Conservation (phyloP, 2,113 vertebrate species). For the Onychostoma macrolepis region DNA sequence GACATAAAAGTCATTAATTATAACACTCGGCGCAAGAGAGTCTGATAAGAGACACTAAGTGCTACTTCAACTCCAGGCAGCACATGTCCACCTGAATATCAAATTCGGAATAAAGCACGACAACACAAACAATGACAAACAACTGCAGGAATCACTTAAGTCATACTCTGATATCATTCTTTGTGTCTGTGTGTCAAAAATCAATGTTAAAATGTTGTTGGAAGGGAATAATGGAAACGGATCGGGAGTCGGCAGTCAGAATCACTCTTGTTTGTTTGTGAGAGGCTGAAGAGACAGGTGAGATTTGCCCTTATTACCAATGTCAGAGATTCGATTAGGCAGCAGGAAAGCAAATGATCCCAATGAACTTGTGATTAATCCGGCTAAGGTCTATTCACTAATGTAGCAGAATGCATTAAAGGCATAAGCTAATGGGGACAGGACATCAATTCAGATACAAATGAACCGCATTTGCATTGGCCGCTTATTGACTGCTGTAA, state of each 20-base stretch:
- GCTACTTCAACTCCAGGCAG: constrained; percentile 44
- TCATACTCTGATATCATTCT: constrained; percentile 43
- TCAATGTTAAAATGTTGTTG: constrained; percentile 55
- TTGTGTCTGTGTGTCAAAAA: constrained; percentile 45
- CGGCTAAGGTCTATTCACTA: constrained; percentile 91
- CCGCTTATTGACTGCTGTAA: constrained; percentile 94
- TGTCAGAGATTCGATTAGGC: constrained; percentile 89
- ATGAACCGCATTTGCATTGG: constrained; percentile 96
- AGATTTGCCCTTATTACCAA: constrained; percentile 91
- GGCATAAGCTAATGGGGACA: constrained; percentile 99
- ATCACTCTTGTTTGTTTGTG: constrained; percentile 77
- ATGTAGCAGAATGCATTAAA: constrained; percentile 98
- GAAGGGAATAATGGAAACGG: constrained; percentile 60
- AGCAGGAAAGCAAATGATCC: constrained; percentile 89
- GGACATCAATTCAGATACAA: constrained; percentile 99
- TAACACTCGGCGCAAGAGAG: constrained; percentile 65
- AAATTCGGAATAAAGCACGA: constrained; percentile 32
- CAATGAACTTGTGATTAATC: constrained; percentile 98
- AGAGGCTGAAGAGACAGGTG: constrained; percentile 76
- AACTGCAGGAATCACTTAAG: constrained; percentile 36
- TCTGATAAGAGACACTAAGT: constrained; percentile 63
- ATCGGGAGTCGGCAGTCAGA: constrained; percentile 56
- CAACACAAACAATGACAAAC: constrained; percentile 42
- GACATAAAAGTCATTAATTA: constrained; percentile 79
- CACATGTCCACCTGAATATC: constrained; percentile 52